These are phyloP conservation scores for Gobio occitaniae DNA, from an alignment of 2,797 vertebrate genomes.

Conservation along the genomic window DNA sequence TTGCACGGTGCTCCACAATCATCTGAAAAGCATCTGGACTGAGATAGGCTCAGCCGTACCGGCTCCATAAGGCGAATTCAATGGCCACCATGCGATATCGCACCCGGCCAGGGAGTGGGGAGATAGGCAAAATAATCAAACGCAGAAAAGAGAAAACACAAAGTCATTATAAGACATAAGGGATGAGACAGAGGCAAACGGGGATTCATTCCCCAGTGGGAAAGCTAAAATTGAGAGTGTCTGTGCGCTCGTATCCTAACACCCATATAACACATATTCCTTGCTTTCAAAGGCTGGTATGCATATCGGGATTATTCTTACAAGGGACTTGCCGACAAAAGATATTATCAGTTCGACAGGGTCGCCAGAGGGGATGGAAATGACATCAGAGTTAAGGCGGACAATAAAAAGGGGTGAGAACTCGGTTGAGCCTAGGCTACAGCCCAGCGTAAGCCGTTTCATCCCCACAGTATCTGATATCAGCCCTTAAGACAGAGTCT, in stretches of 20 bases:
- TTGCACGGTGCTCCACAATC: slow-evolving; percentile 59
- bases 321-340: slow-evolving; percentile 47
- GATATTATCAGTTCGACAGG: slow-evolving; percentile 57
- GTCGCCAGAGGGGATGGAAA: slow-evolving; percentile 55
- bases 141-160: slow-evolving; percentile 46
- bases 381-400: slow-evolving; percentile 57
- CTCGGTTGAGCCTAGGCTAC: slow-evolving; percentile 34
- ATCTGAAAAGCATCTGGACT: slow-evolving; percentile 64
- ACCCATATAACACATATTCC: slow-evolving; percentile 44
- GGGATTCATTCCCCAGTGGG: slow-evolving; percentile 38
- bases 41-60: slow-evolving; percentile 22
- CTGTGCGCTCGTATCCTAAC: slow-evolving; percentile 23
- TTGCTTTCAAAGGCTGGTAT: slow-evolving; percentile 41
- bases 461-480: slow-evolving; percentile 57
- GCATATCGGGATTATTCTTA: slow-evolving; percentile 51
- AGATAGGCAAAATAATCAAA: slow-evolving; percentile 45
- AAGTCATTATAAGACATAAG: slow-evolving; percentile 49
- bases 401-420: slow-evolving; percentile 51
- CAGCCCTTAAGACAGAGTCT: slow-evolving; percentile 56
- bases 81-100: slow-evolving; percentile 45
- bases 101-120: slow-evolving; percentile 45
- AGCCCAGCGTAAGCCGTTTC: slow-evolving; percentile 48
- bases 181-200: slow-evolving; percentile 35
- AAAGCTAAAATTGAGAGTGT: slow-evolving; percentile 36
- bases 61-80: slow-evolving; percentile 41